Evolutionary conservation across 1,140 invertebrate species (phyloP).

Genomic region (Bombus vancouverensis): DNA sequence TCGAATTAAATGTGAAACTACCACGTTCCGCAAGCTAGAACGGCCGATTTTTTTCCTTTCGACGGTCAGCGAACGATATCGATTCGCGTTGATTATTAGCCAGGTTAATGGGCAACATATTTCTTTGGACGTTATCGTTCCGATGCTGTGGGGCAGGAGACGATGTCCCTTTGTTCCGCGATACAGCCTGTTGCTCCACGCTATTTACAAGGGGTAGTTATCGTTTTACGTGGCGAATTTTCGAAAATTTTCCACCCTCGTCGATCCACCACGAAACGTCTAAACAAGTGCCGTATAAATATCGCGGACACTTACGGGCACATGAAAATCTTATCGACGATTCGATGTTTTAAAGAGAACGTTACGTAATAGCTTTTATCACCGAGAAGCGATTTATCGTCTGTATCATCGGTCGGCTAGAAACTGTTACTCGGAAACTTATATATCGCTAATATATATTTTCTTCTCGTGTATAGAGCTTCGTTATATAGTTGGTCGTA

Average conservation of each 20-base stretch:
- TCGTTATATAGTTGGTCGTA: background rate
- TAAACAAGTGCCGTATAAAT: background rate
- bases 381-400: background rate
- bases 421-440: background rate
- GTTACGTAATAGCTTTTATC: background rate
- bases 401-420: background rate
- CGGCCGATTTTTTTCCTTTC: background rate
- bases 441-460: background rate
- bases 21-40: background rate
- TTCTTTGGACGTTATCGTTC: slow-evolving; percentile 15
- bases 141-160: background rate
- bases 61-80: background rate
- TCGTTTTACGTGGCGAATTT: background rate
- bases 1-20: background rate
- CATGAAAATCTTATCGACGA: background rate
- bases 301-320: background rate
- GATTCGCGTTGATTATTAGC: background rate
- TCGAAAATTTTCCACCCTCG: slow-evolving; percentile 3
- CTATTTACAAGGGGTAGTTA: background rate
- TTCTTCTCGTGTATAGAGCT: background rate
- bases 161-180: slow-evolving; percentile 5
- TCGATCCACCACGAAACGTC: background rate
- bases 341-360: background rate
- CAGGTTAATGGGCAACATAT: background rate
- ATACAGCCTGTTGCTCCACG: slow-evolving; percentile 39